Evolutionary conservation across 2,888 invertebrate species (phyloP), one percentile per base, ranked within the genome.

Genomic region (Horisme vitalbata): DNA sequence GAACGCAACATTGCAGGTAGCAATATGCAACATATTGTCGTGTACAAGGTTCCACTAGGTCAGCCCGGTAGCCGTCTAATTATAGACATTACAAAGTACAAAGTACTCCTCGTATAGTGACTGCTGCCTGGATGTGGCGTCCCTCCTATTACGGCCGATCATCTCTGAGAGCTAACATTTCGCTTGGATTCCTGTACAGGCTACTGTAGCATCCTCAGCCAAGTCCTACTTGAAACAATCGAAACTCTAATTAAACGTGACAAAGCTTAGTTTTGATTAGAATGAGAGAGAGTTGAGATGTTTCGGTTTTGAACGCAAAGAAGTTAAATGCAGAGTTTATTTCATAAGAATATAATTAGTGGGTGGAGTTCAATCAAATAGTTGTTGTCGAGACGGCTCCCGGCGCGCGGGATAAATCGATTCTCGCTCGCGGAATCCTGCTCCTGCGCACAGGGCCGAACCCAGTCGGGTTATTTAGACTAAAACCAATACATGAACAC

Each of bases 291-390:
- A 10, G 33, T 41, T 59, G 14, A 4, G 61, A 41, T 56, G 28
- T 67, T 73, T 45, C 12, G 33, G 9, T 12, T 12, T 5, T 39
- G 41, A 9, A 26, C 21, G 24, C 18, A 21, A 14, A 49, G 56
- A 65, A 75, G 79, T 84, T 83, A 83, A 85, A 82, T 73, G 82
- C 76, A 68, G 75, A 81, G 81, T 84, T 87, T 84, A 85, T 86
- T 83, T 81, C 82, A 77, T 85, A 87, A 87, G 86, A 84, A 80
- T 82, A 83, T 90, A 89, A 90, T 90, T 84, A 88, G 89, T 89
- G 88, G 89, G 90, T 72, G 89, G 85, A 77, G 86, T 83, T 72
- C 83, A 78, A 84, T 83, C 83, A 82, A 80, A 79, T 70, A 77
- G 83, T 77, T 65, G 71, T 58, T 72, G 75, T 74, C 69, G 67